Evolutionary conservation across 1,140 invertebrate genomes (phyloP), one percentile per base, ranked within the genome.

Genomic region (Aphaenogaster ashmeadi): DNA sequence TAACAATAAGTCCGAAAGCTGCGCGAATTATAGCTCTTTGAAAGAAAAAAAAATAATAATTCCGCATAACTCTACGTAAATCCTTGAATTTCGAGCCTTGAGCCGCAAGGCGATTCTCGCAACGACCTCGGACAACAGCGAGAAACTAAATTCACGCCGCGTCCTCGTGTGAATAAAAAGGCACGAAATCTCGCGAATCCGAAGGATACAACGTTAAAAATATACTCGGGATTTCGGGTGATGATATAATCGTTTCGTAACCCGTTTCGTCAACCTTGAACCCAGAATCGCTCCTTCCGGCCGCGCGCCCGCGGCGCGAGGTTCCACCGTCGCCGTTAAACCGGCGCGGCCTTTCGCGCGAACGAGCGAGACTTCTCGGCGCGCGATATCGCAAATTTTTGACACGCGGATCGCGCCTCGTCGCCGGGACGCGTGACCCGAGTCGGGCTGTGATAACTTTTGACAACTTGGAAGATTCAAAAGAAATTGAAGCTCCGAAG

Each of bases 201-300:
- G 9, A 69, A 38, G 81, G 33, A 50, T 9, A 41, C 9, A 36
- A 21, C 11, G 33, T 69, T 54, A 67, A 54, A 67, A 27, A 71
- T 44, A 71, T 44, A 69, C 15, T 64, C 33, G 60, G 18, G 33
- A 54, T 67, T 67, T 66, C 18, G 69, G 18, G 2, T 15, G n/a
- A 64, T 64, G 81, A 78, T 13, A 36, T 64, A 64, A 79, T 64
- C 44, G 58, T 80, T 69, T 66, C 38, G 60, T 56, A 64, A 64
- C 1, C 1, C 6, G 38, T 11, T 66, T 21, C 6, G n/a, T n/a
- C 75, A 52, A 47, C 62, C 75, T 86, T 50, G 75, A 86, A 86
- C 47, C 27, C 52, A 6, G 8, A 54, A 79, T 85, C 52, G 36
- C 15, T 56, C 33, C 13, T 77, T 77, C 33, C 72, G 52, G 15